Conservation (phyloP, 2,113 vertebrate species). For the Sturnus vulgaris region DNA sequence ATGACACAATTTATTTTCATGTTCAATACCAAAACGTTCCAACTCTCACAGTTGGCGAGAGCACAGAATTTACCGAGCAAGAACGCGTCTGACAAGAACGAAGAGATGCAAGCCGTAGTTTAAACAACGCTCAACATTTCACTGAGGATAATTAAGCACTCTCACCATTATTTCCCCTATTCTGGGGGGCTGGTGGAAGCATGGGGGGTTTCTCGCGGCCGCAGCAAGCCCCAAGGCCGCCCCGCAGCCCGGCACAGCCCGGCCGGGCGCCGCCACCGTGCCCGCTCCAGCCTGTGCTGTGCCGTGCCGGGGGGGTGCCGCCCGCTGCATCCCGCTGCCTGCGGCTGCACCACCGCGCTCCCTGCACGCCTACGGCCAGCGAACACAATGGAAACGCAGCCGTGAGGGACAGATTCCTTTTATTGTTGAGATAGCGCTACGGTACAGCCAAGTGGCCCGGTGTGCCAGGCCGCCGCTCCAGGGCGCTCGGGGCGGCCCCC, state of each 20-base stretch:
- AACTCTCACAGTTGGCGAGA: background rate
- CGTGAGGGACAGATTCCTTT: background rate
- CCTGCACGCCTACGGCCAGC: background rate
- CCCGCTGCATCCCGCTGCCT: background rate
- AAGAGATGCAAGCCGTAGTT: rapidly evolving
- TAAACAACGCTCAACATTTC: rapidly evolving
- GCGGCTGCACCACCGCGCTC: background rate
- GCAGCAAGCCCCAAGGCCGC: too few species aligned
- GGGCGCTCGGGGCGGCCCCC: background rate
- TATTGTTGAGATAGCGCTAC: background rate
- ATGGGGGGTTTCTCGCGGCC: rapidly evolving
- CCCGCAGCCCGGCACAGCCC: background rate
- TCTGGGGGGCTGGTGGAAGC: rapidly evolving
- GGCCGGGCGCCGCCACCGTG: background rate
- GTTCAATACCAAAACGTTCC: background rate
- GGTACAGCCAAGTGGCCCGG: background rate
- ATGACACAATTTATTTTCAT: rapidly evolving
- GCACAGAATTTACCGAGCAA: background rate
- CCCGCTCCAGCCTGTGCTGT: background rate
- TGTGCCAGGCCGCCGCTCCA: rapidly evolving
- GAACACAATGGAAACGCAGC: background rate
- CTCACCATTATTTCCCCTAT: rapidly evolving
- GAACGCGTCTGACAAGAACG: background rate
- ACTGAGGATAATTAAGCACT: rapidly evolving
- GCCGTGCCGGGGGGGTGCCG: background rate